Base-by-base conservation (phyloP, 2,797 vertebrate genomes). In the Ambastaia sidthimunki region DNA sequence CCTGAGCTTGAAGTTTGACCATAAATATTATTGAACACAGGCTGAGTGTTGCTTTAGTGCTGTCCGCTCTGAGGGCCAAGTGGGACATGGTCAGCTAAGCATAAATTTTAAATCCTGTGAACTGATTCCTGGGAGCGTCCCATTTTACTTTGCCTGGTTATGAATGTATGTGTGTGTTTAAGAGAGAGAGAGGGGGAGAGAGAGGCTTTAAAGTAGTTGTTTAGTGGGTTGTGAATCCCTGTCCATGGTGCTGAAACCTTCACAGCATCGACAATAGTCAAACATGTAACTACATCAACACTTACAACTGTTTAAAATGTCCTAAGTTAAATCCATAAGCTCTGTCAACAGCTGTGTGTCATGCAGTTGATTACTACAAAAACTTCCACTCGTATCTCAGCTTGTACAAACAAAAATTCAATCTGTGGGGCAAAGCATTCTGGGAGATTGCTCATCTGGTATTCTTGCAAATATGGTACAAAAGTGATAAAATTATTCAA, bases 181-280 rank as follows among this genome's bases (percentile, higher is more conserved):
- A 5, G 62, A 4, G 28, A 25, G 25, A 31, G 60, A 62, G 57
- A 60, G 23, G 9, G 13, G 12, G 18, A 72, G 54, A 52, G 54
- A 57, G 13, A 59, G 70, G 34, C 9, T 68, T 13, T 18, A 48
- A 19, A 23, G 4, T 37, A 4, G 34, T 19, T 19, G n/a, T 44
- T 72, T 57, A 50, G 25, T 55, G 48, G 13, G 7, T 1, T 68
- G 34, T 47, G n/a, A n/a, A 16, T 31, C 65, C 47, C 65, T 77
- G 75, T 69, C 75, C 54, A 0, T 77, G 65, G 54, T 69, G 37
- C 75, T 77, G 66, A 77, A 77, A 48, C 65, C 31, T 19, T 69
- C 6, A 59, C 7, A 19, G 54, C 23, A 11, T 47, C 37, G n/a
- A 1, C 21, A 23, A 12, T 12, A 57, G 55, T 55, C 55, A 57